Conservation (phyloP, 2,888 invertebrate genomes). For the Drosophila seclusa region DNA sequence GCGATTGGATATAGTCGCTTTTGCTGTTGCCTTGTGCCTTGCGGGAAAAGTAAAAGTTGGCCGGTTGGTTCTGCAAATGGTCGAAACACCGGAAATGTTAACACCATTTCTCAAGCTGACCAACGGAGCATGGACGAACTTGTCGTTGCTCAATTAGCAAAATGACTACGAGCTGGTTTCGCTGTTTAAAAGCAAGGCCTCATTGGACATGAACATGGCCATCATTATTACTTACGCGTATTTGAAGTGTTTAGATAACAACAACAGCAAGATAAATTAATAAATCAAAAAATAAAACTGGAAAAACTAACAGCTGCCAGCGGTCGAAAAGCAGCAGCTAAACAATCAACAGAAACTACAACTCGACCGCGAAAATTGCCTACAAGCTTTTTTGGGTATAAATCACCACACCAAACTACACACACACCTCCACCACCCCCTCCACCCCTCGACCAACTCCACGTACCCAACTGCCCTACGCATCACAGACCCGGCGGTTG, state of each 20-base stretch:
- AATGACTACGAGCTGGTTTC: slow-evolving; percentile 64
- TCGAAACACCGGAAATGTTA: slow-evolving; percentile 73
- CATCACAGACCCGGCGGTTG: neutral
- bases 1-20: slow-evolving; percentile 55
- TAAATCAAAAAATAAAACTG: slow-evolving; percentile 37
- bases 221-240: slow-evolving; percentile 64
- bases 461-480: neutral
- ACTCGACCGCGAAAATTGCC: slow-evolving; percentile 48
- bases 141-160: slow-evolving; percentile 75
- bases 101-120: slow-evolving; percentile 71
- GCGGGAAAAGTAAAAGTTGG: slow-evolving; percentile 72
- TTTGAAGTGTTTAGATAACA: slow-evolving; percentile 53
- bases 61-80: slow-evolving; percentile 67
- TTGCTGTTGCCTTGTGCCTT: slow-evolving; percentile 22
- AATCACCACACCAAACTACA: slow-evolving; percentile 12
- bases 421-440: neutral
- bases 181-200: slow-evolving; percentile 49
- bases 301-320: slow-evolving; percentile 56
- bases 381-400: slow-evolving; percentile 49
- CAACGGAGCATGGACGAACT: slow-evolving; percentile 53
- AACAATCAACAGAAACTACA: slow-evolving; percentile 4
- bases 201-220: slow-evolving; percentile 57
- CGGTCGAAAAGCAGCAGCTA: slow-evolving; percentile 18
- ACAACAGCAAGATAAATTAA: slow-evolving; percentile 7
- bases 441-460: neutral